Conservation (phyloP, 1,140 invertebrate genomes). For the Conus ventricosus region DNA sequence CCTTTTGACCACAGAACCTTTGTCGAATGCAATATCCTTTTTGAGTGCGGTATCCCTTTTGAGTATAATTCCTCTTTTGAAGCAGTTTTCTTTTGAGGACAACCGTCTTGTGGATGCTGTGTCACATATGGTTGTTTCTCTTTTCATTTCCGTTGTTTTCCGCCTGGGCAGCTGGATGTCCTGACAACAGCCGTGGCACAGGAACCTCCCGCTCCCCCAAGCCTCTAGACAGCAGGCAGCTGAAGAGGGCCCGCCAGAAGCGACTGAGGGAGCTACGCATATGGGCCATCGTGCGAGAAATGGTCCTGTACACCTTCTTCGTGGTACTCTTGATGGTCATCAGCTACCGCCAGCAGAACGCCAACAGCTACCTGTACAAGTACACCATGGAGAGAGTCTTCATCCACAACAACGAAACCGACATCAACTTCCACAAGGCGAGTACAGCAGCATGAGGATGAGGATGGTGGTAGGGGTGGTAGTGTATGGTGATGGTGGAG, state of each 20-base stretch:
- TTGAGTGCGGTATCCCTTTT: no score
- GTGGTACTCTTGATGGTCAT: slow-evolving; percentile 77
- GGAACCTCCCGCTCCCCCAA: slow-evolving; percentile 49
- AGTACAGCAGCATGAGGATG: background rate
- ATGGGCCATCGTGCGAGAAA: slow-evolving; percentile 75
- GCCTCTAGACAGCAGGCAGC: slow-evolving; percentile 69
- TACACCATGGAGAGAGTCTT: slow-evolving; percentile 74
- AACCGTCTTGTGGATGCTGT: no score
- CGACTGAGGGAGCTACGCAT: slow-evolving; percentile 76
- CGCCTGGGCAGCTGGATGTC: no score
- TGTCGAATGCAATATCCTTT: no score
- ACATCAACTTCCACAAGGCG: slow-evolving; percentile 62
- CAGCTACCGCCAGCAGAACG: slow-evolving; percentile 75
- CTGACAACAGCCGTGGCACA: no score
- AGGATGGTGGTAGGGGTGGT: no score
- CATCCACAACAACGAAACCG: slow-evolving; percentile 68
- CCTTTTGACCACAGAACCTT: no score
- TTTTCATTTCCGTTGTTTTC: no score
- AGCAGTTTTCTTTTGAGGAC: no score
- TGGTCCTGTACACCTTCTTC: slow-evolving; percentile 76
- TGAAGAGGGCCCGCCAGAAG: slow-evolving; percentile 72
- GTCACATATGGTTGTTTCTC: no score
- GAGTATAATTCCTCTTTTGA: no score
- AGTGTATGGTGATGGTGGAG: no score
- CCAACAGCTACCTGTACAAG: slow-evolving; percentile 73